Percentiles rank a stretch among this genome's conserved stretches.
These are phyloP conservation scores for Arizona elegans DNA, from an alignment of 2,113 vertebrate genomes.

Conservation along the genomic window DNA sequence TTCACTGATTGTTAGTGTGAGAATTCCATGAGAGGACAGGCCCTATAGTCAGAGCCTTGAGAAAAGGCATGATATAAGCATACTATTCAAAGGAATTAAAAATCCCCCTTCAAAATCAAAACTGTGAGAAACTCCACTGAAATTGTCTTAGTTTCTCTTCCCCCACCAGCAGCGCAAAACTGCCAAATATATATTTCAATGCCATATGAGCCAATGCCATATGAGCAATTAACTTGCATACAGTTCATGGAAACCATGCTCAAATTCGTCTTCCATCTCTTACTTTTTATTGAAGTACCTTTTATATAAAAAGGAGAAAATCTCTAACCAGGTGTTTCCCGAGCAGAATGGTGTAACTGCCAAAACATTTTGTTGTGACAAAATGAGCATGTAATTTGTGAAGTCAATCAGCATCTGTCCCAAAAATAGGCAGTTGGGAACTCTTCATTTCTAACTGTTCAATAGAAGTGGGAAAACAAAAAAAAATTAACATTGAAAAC, in stretches of 20 bases:
- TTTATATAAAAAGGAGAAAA: neutral
- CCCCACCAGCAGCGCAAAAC: neutral
- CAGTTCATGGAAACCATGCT: neutral
- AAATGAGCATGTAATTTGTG: neutral
- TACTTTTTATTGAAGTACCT: neutral
- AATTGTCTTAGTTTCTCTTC: neutral
- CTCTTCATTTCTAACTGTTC: neutral
- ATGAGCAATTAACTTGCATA: neutral
- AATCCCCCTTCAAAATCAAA: neutral
- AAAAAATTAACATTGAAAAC: neutral
- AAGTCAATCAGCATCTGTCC: neutral
- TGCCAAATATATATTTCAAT: neutral
- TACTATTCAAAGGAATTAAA: neutral
- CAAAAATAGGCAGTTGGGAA: neutral
- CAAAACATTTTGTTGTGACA: neutral
- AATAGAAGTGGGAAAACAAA: neutral
- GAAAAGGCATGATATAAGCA: neutral
- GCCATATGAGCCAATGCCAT: neutral
- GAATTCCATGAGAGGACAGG: neutral
- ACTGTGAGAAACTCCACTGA: neutral
- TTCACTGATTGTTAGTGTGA: neutral
- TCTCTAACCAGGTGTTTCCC: neutral
- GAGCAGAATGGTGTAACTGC: neutral
- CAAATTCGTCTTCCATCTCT: neutral
- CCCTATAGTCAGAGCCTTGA: neutral